Conservation (phyloP, 2,113 vertebrate genomes). For the Lipophrys pholis region DNA sequence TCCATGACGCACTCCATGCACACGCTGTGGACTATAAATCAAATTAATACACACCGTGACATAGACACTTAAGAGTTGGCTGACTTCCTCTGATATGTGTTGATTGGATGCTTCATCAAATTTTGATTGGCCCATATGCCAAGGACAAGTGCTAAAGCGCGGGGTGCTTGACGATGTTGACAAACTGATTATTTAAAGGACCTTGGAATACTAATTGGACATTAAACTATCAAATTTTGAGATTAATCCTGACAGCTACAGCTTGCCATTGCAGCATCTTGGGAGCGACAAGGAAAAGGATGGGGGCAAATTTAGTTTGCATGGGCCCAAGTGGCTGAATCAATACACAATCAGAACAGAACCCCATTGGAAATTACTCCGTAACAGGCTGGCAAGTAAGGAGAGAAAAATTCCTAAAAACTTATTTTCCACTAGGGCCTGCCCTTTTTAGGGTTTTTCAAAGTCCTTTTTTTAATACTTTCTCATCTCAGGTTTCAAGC, state of each 20-base stretch:
- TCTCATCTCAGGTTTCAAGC: no score
- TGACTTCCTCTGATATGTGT: slow-evolving; percentile 45
- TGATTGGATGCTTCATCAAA: slow-evolving; percentile 67
- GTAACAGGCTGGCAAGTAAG: no score
- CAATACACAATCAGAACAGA: slow-evolving; percentile 3
- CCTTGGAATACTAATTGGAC: slow-evolving; percentile 68
- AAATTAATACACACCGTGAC: slow-evolving; percentile 60
- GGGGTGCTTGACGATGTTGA: slow-evolving; percentile 53
- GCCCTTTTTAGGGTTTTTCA: no score
- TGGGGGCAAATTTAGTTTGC: not conserved
- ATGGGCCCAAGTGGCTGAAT: slow-evolving; percentile 14
- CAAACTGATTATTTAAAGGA: slow-evolving; percentile 69
- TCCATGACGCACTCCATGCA: slow-evolving; percentile 53
- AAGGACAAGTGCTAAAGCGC: slow-evolving; percentile 58
- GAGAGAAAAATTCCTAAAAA: no score
- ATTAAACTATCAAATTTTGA: slow-evolving; percentile 46
- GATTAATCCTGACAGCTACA: slow-evolving; percentile 56
- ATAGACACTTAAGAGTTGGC: slow-evolving; percentile 49
- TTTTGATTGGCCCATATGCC: slow-evolving; percentile 66
- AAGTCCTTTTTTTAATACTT: no score
- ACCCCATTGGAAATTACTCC: not conserved
- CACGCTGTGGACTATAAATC: slow-evolving; percentile 59
- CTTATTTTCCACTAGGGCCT: no score
- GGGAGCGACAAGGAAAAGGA: slow-evolving; percentile 8
- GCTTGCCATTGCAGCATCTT: slow-evolving; percentile 33